phyloP scores from a whole-genome alignment of 2,797 vertebrate species.

The Danio tinwini region DNA sequence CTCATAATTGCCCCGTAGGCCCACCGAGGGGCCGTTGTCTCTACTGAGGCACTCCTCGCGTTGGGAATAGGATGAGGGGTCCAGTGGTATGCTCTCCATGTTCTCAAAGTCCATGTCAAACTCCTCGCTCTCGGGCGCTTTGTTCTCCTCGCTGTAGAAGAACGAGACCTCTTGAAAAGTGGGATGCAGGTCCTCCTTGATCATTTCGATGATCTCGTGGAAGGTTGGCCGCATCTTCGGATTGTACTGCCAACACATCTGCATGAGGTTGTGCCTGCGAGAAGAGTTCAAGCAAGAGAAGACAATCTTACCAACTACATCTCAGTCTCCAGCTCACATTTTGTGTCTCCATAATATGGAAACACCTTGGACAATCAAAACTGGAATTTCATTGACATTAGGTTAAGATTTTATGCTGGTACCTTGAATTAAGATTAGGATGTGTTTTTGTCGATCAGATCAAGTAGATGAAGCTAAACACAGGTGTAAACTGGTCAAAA shows the following conservation, averaged over 20 bases:
- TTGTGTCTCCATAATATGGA: neutral
- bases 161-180: constrained; percentile 94
- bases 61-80: constrained; percentile 89
- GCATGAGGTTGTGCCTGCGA: constrained; percentile 90
- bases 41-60: constrained; percentile 84
- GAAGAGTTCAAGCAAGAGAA: neutral
- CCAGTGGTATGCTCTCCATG: constrained; percentile 98
- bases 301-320: neutral
- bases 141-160: constrained; percentile 99
- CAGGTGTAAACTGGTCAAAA: no score
- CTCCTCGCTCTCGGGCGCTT: constrained; percentile 90
- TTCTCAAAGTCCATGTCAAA: constrained; percentile 97
- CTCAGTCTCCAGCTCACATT: neutral
- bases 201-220: constrained; percentile 93
- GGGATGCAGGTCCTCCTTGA: constrained; percentile 92
- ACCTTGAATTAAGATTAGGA: no score
- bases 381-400: no score
- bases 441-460: no score
- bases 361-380: no score
- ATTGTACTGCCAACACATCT: constrained; percentile 99
- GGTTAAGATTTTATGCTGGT: no score
- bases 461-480: no score
- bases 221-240: constrained; percentile 96
- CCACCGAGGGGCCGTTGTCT: constrained; percentile 86
- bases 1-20: constrained; percentile 90